These are phyloP conservation scores for crab-eating macaque (Macaca fascicularis) DNA, from an alignment of 2,113 vertebrate genomes.

Conservation along the genomic window DNA sequence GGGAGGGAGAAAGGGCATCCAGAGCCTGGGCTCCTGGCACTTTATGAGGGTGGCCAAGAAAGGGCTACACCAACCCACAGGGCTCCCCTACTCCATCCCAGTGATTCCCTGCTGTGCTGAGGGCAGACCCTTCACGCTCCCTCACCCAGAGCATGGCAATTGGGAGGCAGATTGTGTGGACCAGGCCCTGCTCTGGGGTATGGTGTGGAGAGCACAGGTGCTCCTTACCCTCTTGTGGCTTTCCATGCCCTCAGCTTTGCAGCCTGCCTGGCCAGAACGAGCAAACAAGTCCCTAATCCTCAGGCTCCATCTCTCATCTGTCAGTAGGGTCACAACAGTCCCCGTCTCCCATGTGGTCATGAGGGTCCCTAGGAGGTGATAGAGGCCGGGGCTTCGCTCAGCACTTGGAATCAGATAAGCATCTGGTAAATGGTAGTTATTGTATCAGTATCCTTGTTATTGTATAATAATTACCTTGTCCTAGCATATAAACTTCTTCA, in stretches of 20 bases:
- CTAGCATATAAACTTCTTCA: background rate
- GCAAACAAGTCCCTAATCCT: background rate
- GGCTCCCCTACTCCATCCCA: background rate
- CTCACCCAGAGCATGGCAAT: background rate
- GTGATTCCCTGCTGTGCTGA: background rate
- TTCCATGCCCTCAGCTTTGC: background rate
- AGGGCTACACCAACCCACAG: background rate
- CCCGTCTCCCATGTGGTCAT: background rate
- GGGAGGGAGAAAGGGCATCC: background rate
- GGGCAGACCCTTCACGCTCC: background rate
- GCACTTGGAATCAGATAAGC: background rate
- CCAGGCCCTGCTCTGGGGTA: background rate
- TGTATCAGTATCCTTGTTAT: background rate
- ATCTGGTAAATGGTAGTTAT: background rate
- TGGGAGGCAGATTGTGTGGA: background rate
- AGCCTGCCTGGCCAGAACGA: background rate
- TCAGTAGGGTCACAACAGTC: background rate
- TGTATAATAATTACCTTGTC: background rate
- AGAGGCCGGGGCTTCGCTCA: background rate
- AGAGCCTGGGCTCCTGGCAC: background rate
- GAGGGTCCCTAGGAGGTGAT: background rate
- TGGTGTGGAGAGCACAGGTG: rapidly evolving
- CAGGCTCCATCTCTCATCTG: background rate
- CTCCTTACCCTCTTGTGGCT: background rate
- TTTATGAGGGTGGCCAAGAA: background rate